phyloP scores from a whole-genome alignment of 2,797 vertebrate genomes.

The Melanotaenia pygmaea region DNA sequence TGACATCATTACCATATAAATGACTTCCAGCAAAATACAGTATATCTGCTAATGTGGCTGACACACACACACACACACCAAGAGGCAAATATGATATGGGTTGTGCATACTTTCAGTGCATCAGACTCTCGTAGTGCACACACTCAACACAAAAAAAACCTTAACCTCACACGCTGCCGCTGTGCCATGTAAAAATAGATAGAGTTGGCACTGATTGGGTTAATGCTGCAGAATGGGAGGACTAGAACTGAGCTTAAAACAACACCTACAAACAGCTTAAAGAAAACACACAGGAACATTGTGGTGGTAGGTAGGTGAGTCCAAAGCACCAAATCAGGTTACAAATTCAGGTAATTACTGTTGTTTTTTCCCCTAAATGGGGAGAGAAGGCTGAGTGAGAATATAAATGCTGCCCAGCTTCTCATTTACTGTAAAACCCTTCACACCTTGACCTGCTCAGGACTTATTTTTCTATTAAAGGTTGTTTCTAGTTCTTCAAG shows the following conservation, averaged over 20 bases:
- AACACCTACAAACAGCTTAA: not conserved
- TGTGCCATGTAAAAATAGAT: slow-evolving; percentile 16
- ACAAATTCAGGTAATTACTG: slow-evolving; percentile 21
- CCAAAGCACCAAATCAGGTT: slow-evolving; percentile 14
- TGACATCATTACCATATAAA: slow-evolving; percentile 89
- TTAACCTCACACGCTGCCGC: slow-evolving; percentile 5
- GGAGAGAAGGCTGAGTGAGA: not conserved
- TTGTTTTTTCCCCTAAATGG: not conserved
- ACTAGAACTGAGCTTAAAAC: slow-evolving; percentile 3
- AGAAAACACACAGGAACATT: not conserved
- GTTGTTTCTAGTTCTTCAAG: not conserved
- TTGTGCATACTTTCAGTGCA: slow-evolving; percentile 38
- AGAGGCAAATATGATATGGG: slow-evolving; percentile 38
- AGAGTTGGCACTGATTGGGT: slow-evolving; percentile 1
- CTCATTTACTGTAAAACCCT: slow-evolving; percentile 7
- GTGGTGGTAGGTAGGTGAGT: not conserved
- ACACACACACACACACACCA: slow-evolving; percentile 41
- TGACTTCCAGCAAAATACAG: slow-evolving; percentile 83
- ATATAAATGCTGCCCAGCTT: not conserved
- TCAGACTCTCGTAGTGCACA: slow-evolving; percentile 9
- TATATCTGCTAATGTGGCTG: slow-evolving; percentile 81
- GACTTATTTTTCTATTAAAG: slow-evolving; percentile 1
- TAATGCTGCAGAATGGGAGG: slow-evolving; percentile 15
- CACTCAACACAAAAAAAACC: slow-evolving; percentile 6
- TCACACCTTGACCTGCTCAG: slow-evolving; percentile 12